Conservation (phyloP, 2,797 vertebrate species). For the Podargus strigoides region DNA sequence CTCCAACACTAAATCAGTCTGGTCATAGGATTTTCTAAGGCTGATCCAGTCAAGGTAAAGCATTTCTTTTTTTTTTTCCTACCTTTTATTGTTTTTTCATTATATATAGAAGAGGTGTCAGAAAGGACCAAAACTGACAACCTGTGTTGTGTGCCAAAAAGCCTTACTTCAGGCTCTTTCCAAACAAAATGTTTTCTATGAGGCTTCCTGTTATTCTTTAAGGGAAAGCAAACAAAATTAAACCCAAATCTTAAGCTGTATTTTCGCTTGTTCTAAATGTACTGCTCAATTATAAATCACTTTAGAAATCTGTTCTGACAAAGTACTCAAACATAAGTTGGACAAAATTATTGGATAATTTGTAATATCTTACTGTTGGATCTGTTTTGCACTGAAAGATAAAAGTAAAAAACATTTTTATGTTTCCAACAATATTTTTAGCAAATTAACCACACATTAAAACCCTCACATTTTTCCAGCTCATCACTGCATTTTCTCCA, state of each 20-base stretch:
- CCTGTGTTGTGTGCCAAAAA: not conserved
- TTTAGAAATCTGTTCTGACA: not conserved
- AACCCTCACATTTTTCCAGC: constrained; percentile 5
- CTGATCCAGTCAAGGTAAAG: not conserved
- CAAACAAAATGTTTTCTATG: not conserved
- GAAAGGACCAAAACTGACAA: not conserved
- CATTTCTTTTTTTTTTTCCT: not conserved
- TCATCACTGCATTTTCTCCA: not conserved
- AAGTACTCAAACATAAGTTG: not conserved
- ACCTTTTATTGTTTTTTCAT: not conserved
- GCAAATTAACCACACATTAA: constrained; percentile 44
- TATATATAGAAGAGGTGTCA: not conserved
- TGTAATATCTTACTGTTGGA: not conserved
- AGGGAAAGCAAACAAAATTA: not conserved
- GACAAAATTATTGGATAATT: not conserved
- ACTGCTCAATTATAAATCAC: not conserved
- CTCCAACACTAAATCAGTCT: not conserved
- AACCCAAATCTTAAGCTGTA: not conserved
- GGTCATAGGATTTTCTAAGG: not conserved
- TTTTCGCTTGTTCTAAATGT: not conserved
- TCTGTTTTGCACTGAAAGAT: constrained; percentile 20
- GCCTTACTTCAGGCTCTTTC: not conserved
- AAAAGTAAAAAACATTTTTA: not conserved
- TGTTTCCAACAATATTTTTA: constrained; percentile 44
- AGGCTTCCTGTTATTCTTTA: not conserved